Evolutionary conservation across 2,113 vertebrate genomes (phyloP).

Genomic region (Peromyscus maniculatus): DNA sequence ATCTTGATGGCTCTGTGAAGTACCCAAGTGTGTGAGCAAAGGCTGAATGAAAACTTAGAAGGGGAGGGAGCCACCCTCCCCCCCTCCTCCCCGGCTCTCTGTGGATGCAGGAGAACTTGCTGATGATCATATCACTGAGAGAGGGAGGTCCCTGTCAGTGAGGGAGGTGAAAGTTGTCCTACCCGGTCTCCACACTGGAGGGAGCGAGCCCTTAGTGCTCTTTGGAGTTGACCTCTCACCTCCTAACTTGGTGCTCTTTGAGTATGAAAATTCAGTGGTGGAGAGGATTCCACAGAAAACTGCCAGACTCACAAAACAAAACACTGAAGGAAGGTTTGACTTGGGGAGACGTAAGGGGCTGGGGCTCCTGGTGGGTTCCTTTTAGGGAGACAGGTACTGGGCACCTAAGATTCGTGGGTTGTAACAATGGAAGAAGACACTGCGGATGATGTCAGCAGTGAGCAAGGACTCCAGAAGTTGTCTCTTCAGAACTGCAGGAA

Average conservation of each 20-base stretch:
- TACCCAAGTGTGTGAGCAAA: neutral
- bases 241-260: neutral
- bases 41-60: neutral
- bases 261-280: neutral
- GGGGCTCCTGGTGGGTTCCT: neutral
- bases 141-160: accelerated
- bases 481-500: too few species aligned
- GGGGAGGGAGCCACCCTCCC: neutral
- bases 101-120: neutral
- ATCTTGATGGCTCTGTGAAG: neutral
- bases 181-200: neutral
- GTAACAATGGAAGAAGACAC: accelerated
- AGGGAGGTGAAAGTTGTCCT: neutral
- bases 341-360: neutral
- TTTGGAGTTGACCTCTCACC: too few species aligned
- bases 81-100: neutral
- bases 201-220: neutral
- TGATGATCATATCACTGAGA: too few species aligned
- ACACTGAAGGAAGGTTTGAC: neutral
- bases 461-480: neutral
- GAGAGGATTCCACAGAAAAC: neutral
- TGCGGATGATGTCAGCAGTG: neutral
- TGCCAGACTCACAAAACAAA: neutral
- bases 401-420: accelerated
- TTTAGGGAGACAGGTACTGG: neutral